Base-by-base conservation (phyloP, 2,113 vertebrate genomes). In the Chelonoidis abingdonii region DNA sequence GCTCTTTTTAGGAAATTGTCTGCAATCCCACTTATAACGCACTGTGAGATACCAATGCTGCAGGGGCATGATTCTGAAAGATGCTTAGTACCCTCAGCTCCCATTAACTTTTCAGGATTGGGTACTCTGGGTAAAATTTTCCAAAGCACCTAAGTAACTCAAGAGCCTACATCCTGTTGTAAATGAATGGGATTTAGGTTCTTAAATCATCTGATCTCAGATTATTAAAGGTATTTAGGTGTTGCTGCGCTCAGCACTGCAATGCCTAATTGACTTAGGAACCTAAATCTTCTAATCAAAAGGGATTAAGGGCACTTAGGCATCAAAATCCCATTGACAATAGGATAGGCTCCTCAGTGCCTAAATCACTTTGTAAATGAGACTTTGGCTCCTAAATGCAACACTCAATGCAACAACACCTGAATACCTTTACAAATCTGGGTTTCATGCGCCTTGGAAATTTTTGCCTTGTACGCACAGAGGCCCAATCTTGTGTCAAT, bases 11-110 rank as follows among this genome's bases (percentile, higher is more conserved):
- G 14, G 84, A 83, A 69, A 12, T 0, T 14, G 10, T 4, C 50
- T 86, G 76, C 22, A n/a, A 17, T 54, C 1, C 1, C 4, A 35
- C 24, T 14, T 29, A 69, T 2, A 38, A 91, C 82, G n/a, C 41
- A 78, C 72, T 72, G 0, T 1, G 54, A 78, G 31, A 56, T 10
- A 8, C 12, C 8, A 49, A 12, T 0, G 0, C 0, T 80, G 80
- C 31, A 44, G 21, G 38, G 69, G 7, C 38, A 75, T 1, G 47
- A 6, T 54, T 41, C 81, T 50, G 41, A 89, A 84, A 75, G 3
- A 3, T 2, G 7, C 59, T 81, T 44, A 1, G 3, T 7, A 5
- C 31, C 19, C 50, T 35, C 65, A 83, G 41, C 54, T 81, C 16
- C 25, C 72, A 82, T 2, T 16, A 53, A 84, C 10, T 83, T 86